A percentile compares a stretch with the other conserved stretches of the same genome.
Conservation (phyloP, 2,113 vertebrate species). For the Panthera tigris region DNA sequence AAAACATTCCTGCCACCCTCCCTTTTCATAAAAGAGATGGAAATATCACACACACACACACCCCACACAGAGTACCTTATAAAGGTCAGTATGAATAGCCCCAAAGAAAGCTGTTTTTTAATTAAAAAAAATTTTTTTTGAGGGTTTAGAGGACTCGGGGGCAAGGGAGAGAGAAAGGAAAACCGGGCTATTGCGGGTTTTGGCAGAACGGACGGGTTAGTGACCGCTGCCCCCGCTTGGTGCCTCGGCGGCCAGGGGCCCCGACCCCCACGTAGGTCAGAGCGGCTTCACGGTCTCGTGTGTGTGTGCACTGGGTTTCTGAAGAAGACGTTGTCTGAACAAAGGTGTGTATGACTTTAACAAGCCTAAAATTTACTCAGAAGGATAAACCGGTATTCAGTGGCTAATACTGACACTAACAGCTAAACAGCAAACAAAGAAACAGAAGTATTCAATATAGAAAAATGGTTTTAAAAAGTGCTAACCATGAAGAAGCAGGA, state of each 20-base stretch:
- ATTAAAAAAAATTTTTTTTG: neutral
- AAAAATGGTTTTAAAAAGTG: neutral
- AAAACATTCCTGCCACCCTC: conserved; percentile 57
- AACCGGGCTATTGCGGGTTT: neutral
- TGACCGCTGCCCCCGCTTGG: neutral
- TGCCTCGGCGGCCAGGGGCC: neutral
- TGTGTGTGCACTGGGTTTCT: neutral
- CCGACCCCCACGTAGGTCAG: neutral
- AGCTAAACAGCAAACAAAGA: neutral
- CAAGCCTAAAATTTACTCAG: neutral
- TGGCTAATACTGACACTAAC: neutral
- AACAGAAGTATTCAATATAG: neutral
- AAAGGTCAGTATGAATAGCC: neutral
- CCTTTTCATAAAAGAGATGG: conserved; percentile 50
- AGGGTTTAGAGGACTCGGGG: neutral
- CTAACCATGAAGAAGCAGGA: neutral
- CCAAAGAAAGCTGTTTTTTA: neutral
- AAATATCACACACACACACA: neutral
- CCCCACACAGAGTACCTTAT: neutral
- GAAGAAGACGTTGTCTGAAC: neutral
- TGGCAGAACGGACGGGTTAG: neutral
- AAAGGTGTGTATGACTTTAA: neutral
- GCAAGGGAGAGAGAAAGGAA: neutral
- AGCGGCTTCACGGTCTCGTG: neutral
- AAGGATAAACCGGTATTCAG: neutral